Base-by-base conservation (phyloP, 2,797 vertebrate genomes). In the Myotis pilosus region DNA sequence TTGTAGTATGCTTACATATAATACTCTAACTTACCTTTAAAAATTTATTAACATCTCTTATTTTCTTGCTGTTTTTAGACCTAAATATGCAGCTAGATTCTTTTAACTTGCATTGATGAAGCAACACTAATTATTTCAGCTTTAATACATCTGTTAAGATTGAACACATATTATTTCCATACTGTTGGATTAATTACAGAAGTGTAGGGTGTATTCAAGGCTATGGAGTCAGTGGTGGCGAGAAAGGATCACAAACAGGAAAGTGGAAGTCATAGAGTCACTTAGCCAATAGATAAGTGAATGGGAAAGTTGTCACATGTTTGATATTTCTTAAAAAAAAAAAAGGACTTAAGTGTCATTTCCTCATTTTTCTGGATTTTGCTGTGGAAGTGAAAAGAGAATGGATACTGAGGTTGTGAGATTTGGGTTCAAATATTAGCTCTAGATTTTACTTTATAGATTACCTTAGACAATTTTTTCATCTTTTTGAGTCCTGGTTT, bases 31-130 rank as follows among this genome's bases (percentile, higher is more conserved):
- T 55, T 89, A 33, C 4, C 30, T 93, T 87, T 69, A 93, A 92
- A 92, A 49, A 33, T 80, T 17, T 89, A 38, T n/a, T 92, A 64
- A 38, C 6, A 82, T 47, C 17, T 41, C 9, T 72, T 53, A 78
- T 47, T 86, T 75, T 82, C 19, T 87, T 92, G 19, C n/a, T 66
- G 2, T 47, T 96, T 94, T 88, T 60, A 81, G 47, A 51, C 9
- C 6, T 76, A 75, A 86, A 91, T 87, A 81, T 75, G 36, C 6
- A 44, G 15, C n/a, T 62, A 41, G 28, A 15, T 57, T 93, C 36
- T 78, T 64, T 53, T 28, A 53, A 62, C 30, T 92, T 84, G 6
- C 28, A 47, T 36, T 23, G n/a, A 80, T 72, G 25, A 92, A 95
- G 8, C 6, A 91, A 81, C 20, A 33, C 17, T 55, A 22, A 75